A percentile compares a stretch with the other conserved stretches of the same genome.
Evolutionary conservation across 2,888 invertebrate species (phyloP).

Genomic region (Gandaritis pyraliata): DNA sequence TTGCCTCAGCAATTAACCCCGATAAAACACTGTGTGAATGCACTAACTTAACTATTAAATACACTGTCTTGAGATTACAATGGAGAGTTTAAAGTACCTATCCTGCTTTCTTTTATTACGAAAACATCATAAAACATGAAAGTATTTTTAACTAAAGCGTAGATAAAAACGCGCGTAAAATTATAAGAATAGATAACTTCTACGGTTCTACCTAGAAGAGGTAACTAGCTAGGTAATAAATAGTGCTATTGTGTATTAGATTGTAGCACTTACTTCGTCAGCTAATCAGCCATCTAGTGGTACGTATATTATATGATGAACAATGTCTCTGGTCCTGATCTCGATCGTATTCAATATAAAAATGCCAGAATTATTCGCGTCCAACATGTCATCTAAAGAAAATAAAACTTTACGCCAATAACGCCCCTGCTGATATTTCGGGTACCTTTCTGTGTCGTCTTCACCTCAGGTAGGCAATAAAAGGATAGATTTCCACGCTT

Average conservation of each 20-base stretch:
- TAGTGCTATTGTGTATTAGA: too few relatives aligned
- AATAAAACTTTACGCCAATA: background rate
- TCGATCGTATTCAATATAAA: background rate
- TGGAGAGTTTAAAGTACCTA: conserved; percentile 16
- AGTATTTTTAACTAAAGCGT: conserved; percentile 11
- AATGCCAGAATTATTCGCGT: too few relatives aligned
- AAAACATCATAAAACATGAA: conserved; percentile 28
- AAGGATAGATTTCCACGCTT: conserved; percentile 10
- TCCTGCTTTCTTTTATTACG: conserved; percentile 28
- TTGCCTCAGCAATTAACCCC: conserved; percentile 67
- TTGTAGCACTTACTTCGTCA: too few relatives aligned
- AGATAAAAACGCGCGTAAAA: conserved; percentile 20
- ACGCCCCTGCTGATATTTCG: conserved; percentile 12
- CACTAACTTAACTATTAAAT: conserved; percentile 44
- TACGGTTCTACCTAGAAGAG: background rate
- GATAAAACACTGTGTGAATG: conserved; percentile 54
- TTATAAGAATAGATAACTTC: background rate
- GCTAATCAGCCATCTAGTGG: too few relatives aligned
- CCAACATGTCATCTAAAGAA: background rate
- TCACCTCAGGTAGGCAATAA: conserved; percentile 12
- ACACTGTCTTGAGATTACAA: conserved; percentile 29
- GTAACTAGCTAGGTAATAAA: background rate
- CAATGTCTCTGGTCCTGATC: too few relatives aligned
- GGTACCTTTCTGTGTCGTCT: conserved; percentile 6
- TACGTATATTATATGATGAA: too few relatives aligned